These are phyloP conservation scores for Cyprinodon brontotheroides DNA, from an alignment of 2,113 vertebrate genomes.

Conservation along the genomic window DNA sequence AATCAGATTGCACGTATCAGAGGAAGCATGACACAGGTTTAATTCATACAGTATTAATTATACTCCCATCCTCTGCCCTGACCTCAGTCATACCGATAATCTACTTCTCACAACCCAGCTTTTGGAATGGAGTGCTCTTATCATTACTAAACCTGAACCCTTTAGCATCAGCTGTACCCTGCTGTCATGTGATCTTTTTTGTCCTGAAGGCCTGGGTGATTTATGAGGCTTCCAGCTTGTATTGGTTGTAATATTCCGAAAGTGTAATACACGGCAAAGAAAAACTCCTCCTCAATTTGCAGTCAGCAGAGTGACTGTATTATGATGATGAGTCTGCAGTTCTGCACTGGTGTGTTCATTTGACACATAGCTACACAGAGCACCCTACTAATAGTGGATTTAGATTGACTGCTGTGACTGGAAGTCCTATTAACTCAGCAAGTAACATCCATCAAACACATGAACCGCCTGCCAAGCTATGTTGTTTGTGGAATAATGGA, in stretches of 20 bases:
- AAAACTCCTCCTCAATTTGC: conserved; percentile 53
- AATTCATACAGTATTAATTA: conserved; percentile 80
- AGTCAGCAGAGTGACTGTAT: conserved; percentile 43
- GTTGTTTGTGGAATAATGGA: conserved; percentile 15
- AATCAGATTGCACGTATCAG: conserved; percentile 62
- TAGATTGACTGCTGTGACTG: conserved; percentile 36
- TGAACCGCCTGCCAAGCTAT: conserved; percentile 6
- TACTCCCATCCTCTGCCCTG: conserved; percentile 59
- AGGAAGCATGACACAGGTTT: conserved; percentile 76
- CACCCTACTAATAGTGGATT: conserved; percentile 22
- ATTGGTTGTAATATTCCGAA: conserved; percentile 62
- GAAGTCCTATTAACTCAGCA: conserved; percentile 33
- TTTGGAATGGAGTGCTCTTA: conserved; percentile 58
- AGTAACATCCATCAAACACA: conserved; percentile 34
- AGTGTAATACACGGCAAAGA: conserved; percentile 50
- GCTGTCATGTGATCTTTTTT: conserved; percentile 53
- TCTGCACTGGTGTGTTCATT: conserved; percentile 30
- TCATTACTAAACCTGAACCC: conserved; percentile 54
- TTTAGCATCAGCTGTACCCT: conserved; percentile 47
- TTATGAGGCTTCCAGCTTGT: conserved; percentile 72
- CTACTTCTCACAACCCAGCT: conserved; percentile 65
- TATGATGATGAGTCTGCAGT: conserved; percentile 55
- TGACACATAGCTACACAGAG: conserved; percentile 24
- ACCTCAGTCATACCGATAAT: conserved; percentile 72
- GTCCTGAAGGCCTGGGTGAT: conserved; percentile 71